Evolutionary conservation across 2,888 invertebrate species (phyloP).

Genomic region (Pheosia gnoma): DNA sequence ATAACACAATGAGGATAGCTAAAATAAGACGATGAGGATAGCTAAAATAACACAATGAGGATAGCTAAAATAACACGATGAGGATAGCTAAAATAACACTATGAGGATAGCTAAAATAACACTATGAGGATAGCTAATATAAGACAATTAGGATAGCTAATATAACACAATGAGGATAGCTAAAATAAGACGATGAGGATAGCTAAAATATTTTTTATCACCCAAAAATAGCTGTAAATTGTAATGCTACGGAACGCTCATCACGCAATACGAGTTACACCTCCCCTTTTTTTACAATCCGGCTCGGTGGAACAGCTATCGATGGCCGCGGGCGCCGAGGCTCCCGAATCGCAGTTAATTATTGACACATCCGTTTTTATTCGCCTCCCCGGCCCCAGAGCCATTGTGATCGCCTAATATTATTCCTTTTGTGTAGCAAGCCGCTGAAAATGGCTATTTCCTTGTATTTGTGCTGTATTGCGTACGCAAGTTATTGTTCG

Average conservation of each 20-base stretch:
- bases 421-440: conserved; percentile 58
- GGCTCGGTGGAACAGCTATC: conserved; percentile 58
- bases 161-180: no score
- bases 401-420: conserved; percentile 70
- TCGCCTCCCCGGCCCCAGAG: conserved; percentile 48
- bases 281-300: conserved; percentile 59
- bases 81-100: no score
- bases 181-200: no score
- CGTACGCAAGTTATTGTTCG: conserved; percentile 52
- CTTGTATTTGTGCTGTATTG: conserved; percentile 66
- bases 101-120: no score
- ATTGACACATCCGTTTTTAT: conserved; percentile 83
- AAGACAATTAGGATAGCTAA: no score
- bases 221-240: no score
- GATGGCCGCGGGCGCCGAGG: conserved; percentile 71
- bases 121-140: no score
- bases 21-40: no score
- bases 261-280: conserved; percentile 19
- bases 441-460: conserved; percentile 70
- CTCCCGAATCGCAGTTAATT: conserved; percentile 79
- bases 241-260: background rate
- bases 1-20: no score
- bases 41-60: no score
- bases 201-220: no score
- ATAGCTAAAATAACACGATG: no score